Percentiles rank a stretch among this genome's conserved stretches.
Evolutionary conservation across 1,140 invertebrate genomes (phyloP).

Genomic region (Watersipora subatra): DNA sequence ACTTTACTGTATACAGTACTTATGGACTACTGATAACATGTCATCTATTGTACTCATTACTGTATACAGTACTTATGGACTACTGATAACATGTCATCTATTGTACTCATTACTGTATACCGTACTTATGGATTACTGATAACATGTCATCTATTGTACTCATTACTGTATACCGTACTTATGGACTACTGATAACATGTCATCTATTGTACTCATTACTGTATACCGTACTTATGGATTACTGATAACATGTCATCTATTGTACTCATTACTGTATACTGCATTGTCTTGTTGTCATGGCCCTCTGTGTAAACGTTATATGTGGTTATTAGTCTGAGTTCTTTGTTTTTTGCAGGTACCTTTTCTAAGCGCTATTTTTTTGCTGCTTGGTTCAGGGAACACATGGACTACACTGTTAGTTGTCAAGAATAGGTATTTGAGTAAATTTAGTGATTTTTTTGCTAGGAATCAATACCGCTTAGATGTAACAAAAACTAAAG

Average conservation of each 20-base stretch:
- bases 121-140: no score
- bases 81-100: no score
- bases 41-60: no score
- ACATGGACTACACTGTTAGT: background rate
- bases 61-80: no score
- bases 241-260: background rate
- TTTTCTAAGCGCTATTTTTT: background rate
- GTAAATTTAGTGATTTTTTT: background rate
- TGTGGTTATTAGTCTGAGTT: background rate
- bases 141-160: no score
- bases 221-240: background rate
- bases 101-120: no score
- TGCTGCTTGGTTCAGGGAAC: background rate
- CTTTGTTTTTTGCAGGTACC: background rate
- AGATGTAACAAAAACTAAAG: background rate
- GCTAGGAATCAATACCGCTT: background rate
- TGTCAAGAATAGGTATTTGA: background rate
- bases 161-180: no score
- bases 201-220: background rate
- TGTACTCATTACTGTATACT: background rate
- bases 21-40: no score
- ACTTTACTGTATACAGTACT: no score
- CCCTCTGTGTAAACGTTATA: no score
- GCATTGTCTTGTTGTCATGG: no score
- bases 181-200: no score